Base-by-base conservation (phyloP, 2,888 invertebrate genomes). In the Cerastoderma edule region DNA sequence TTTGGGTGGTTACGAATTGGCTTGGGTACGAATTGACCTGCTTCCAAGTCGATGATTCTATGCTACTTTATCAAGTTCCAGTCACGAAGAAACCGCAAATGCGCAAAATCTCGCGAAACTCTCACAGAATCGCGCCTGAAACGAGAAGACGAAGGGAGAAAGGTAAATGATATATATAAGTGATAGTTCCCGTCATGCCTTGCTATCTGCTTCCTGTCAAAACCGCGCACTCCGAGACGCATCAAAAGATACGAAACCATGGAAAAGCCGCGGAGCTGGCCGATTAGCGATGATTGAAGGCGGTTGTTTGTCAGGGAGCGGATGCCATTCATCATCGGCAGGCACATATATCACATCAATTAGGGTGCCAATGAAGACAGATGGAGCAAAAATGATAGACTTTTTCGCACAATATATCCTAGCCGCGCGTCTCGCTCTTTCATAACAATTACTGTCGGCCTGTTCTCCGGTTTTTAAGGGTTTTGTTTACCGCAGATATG, bases 261-360 rank as follows among this genome's bases (percentile, higher is more conserved):
- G 53, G 77, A 78, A 73, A 70, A 72, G n/a, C 73, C 69, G 77
- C 77, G 72, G 50, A 67, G 65, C 72, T 35, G 56, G 75, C 78
- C 78, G 82, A 82, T 78, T 76, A 74, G 77, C 67, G 79, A 74
- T 82, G 82, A 82, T 82, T 79, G 82, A 82, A 77, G 69, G 75
- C 67, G 75, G 63, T 76, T 82, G 79, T 74, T 79, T 82, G 82
- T 82, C 82, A 82, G 79, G 73, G 67, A 76, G 73, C 75, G 77
- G 72, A 73, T 75, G 79, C 72, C 75, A 79, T 82, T 82, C 30
- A 82, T 82, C 82, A 82, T 75, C 75, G 67, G 54, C 13, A 57
- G 53, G 65, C 67, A 67, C 76, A 82, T 82, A 82, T 64, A 82
- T 82, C 82, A 82, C 72, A 72, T 76, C 82, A 82, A 82, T 82